phyloP scores from a whole-genome alignment of 30 jellyfish, hydroid and myxozoan genomes.

The Turritopsis rubra region DNA sequence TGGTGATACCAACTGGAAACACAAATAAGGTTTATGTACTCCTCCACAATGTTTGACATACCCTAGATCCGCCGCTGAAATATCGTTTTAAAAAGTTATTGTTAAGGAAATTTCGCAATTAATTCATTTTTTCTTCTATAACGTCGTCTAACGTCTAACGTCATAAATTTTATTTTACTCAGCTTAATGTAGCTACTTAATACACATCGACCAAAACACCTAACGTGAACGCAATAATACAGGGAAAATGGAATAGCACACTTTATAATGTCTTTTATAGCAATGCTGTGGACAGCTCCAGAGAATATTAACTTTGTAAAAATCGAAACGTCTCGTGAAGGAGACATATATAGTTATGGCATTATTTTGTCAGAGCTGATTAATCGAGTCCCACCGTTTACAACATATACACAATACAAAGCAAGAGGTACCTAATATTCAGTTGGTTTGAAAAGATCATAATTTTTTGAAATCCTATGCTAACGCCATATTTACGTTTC shows the following conservation, averaged over 20 bases:
- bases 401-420: constrained; percentile 52
- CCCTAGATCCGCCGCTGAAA: too few species aligned
- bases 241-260: not conserved
- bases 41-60: too few species aligned
- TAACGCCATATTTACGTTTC: not conserved
- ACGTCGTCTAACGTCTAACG: too few species aligned
- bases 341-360: constrained; percentile 78
- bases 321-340: constrained; percentile 42
- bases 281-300: constrained; percentile 84
- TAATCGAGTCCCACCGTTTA: constrained; percentile 56
- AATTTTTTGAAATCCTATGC: not conserved
- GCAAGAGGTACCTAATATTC: constrained; percentile 45
- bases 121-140: too few species aligned
- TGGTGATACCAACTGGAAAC: too few species aligned
- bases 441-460: not conserved
- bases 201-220: not conserved
- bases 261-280: constrained; percentile 22
- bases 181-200: too few species aligned
- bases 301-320: constrained; percentile 49
- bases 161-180: too few species aligned
- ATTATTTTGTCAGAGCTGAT: constrained; percentile 66
- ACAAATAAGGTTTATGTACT: too few species aligned
- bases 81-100: too few species aligned
- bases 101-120: too few species aligned
- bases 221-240: not conserved